These are phyloP conservation scores for Campopleginae sp. DNA, from an alignment of 2,888 invertebrate species.

Conservation along the genomic window DNA sequence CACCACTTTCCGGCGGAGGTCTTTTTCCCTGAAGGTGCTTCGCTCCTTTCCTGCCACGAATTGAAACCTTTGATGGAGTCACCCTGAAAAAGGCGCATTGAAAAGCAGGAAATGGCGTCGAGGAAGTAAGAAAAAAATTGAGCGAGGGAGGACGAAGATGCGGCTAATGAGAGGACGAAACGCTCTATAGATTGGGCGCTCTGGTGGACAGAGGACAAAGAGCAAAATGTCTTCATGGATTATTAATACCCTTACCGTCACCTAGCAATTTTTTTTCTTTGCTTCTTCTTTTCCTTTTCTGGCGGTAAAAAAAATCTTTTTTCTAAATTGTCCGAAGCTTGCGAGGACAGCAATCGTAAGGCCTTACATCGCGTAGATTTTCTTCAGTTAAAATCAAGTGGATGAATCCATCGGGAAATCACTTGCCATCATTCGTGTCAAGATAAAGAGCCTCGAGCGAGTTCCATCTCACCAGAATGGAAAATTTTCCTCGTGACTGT, in stretches of 20 bases:
- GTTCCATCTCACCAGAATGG: neutral
- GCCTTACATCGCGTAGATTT: neutral
- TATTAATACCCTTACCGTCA: slow-evolving; percentile 8
- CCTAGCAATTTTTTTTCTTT: slow-evolving; percentile 5
- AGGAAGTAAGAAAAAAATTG: slow-evolving; percentile 9
- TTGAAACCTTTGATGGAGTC: slow-evolving; percentile 65
- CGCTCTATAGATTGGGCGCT: slow-evolving; percentile 51
- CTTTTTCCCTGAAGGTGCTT: slow-evolving; percentile 60
- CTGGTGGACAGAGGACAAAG: slow-evolving; percentile 16
- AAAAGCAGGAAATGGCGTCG: slow-evolving; percentile 40
- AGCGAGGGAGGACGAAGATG: neutral
- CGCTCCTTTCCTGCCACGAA: slow-evolving; percentile 63
- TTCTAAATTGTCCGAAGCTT: slow-evolving; percentile 9
- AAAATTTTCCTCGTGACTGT: neutral
- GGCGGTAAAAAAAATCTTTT: slow-evolving; percentile 24
- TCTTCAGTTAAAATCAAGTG: neutral
- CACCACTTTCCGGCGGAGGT: slow-evolving; percentile 35
- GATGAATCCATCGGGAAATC: slow-evolving; percentile 50
- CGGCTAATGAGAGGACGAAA: slow-evolving; percentile 47
- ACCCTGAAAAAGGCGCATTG: slow-evolving; percentile 52
- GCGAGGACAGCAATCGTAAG: slow-evolving; percentile 15
- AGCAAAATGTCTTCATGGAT: slow-evolving; percentile 32
- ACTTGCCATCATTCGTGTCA: slow-evolving; percentile 32
- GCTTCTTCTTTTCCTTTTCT: neutral
- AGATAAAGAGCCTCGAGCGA: slow-evolving; percentile 21